Conservation (phyloP, 2,797 vertebrate genomes). For the Botia almorhae region DNA sequence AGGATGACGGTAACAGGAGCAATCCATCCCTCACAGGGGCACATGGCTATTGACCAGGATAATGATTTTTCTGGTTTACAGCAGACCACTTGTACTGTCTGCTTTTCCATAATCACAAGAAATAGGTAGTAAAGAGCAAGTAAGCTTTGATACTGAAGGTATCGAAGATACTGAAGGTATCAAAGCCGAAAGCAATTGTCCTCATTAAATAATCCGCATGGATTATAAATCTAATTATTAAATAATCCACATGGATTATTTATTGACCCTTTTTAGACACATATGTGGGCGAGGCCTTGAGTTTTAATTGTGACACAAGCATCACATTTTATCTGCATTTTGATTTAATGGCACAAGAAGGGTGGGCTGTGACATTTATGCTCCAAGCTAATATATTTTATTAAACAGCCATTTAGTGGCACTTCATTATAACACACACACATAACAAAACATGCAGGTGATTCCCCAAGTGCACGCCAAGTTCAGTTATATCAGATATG, state of each 20-base stretch:
- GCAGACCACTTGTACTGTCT: neutral
- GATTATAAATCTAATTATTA: too few relatives aligned
- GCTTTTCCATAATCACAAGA: too few relatives aligned
- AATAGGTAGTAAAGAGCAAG: too few relatives aligned
- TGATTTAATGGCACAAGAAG: neutral
- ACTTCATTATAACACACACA: neutral
- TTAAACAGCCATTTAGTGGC: neutral
- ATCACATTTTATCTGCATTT: neutral
- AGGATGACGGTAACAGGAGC: neutral
- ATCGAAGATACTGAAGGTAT: neutral
- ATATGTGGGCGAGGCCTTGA: too few relatives aligned
- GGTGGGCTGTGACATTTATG: neutral
- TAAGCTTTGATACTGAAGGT: neutral
- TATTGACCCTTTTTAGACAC: too few relatives aligned
- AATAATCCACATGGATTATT: too few relatives aligned
- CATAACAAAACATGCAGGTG: neutral
- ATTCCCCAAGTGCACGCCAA: neutral
- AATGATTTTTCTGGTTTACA: slow-evolving; percentile 1
- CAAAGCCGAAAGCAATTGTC: neutral
- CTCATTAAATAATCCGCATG: neutral
- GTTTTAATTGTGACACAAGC: neutral
- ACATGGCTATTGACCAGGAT: slow-evolving; percentile 5
- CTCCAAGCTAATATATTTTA: neutral
- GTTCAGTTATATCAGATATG: slow-evolving; percentile 11
- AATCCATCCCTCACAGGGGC: slow-evolving; percentile 2